A percentile compares a stretch with the other conserved stretches of the same genome.
phyloP scores from a whole-genome alignment of 2,888 invertebrate genomes.

The Tenthredo mesomela region DNA sequence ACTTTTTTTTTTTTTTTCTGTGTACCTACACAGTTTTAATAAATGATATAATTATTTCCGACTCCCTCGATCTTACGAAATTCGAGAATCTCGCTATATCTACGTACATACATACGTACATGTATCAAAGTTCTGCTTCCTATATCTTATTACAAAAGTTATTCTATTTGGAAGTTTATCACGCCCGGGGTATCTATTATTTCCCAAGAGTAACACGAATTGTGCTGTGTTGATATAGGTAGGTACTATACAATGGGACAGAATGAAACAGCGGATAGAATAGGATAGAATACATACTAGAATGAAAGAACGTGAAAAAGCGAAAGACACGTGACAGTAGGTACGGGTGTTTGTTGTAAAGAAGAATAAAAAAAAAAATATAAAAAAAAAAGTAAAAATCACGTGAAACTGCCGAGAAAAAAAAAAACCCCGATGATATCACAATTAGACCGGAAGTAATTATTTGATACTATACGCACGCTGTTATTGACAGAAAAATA shows the following conservation, averaged over 20 bases:
- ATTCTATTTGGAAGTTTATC: not conserved
- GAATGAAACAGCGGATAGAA: not conserved
- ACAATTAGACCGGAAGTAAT: not conserved
- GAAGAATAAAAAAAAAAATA: not conserved
- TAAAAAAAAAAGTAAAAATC: not conserved
- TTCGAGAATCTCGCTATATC: too few species aligned
- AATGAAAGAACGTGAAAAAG: not conserved
- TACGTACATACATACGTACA: too few species aligned
- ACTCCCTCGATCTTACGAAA: too few species aligned
- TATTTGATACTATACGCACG: not conserved
- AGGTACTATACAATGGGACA: not conserved
- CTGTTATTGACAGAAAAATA: not conserved
- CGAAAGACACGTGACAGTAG: not conserved
- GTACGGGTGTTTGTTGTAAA: not conserved
- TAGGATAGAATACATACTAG: not conserved
- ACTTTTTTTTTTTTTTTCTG: too few species aligned
- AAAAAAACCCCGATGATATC: not conserved
- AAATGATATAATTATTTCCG: too few species aligned
- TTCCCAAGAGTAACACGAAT: conserved; percentile 10
- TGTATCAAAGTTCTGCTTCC: not conserved
- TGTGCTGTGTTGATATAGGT: not conserved
- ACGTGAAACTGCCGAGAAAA: not conserved
- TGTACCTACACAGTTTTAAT: too few species aligned
- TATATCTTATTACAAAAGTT: not conserved
- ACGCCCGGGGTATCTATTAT: not conserved